phyloP scores from a whole-genome alignment of 2,888 invertebrate genomes.

The Temnothorax unifasciatus region DNA sequence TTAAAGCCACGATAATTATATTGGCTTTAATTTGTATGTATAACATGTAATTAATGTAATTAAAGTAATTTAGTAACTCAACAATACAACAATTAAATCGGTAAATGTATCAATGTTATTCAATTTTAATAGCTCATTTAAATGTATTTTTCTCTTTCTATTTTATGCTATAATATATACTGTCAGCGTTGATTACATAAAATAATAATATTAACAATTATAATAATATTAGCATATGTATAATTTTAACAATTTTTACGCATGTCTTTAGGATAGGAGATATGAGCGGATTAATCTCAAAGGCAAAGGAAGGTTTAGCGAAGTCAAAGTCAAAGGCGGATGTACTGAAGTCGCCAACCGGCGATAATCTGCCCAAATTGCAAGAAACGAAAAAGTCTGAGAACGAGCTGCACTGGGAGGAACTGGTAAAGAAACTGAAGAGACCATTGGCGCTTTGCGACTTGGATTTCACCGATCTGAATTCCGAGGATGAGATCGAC shows the following conservation, averaged over 20 bases:
- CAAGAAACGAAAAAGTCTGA: slow-evolving; percentile 94
- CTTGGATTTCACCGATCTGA: slow-evolving; percentile 98
- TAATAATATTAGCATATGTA: background rate
- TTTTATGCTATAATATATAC: background rate
- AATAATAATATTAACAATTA: background rate
- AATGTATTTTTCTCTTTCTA: background rate
- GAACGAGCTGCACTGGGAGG: slow-evolving; percentile 98
- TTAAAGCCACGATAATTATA: background rate
- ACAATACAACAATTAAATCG: slow-evolving; percentile 1
- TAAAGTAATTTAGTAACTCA: background rate
- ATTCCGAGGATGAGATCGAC: slow-evolving; percentile 95
- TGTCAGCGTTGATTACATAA: background rate
- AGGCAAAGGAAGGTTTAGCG: slow-evolving; percentile 96
- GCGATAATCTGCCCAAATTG: slow-evolving; percentile 89
- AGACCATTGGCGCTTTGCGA: slow-evolving; percentile 95
- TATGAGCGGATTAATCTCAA: slow-evolving; percentile 96
- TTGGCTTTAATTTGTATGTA: background rate
- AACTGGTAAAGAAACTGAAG: slow-evolving; percentile 92
- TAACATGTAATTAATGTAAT: background rate
- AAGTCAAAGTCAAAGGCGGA: slow-evolving; percentile 95
- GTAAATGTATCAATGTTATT: background rate
- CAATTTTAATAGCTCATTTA: background rate
- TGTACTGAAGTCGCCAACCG: slow-evolving; percentile 91
- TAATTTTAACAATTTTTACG: slow-evolving; percentile 1
- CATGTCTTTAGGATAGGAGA: slow-evolving; percentile 90